Evolutionary conservation across 2,888 invertebrate genomes (phyloP).

Genomic region (Scaptomyza flava): DNA sequence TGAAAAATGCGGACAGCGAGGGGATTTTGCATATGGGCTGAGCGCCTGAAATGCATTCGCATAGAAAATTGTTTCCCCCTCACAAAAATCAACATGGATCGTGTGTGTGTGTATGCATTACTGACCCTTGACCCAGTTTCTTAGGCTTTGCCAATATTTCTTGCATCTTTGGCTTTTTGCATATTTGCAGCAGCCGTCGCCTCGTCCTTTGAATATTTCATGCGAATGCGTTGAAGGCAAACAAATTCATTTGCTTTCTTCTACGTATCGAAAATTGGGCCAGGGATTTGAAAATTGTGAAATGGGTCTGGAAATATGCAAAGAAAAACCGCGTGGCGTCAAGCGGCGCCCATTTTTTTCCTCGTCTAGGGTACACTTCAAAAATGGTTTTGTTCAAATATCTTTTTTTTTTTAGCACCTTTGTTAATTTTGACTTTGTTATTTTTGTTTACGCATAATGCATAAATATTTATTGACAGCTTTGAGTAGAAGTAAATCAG

Average conservation of each 20-base stretch:
- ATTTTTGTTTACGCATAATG: constrained; percentile 64
- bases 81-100: constrained; percentile 15
- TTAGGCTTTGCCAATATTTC: constrained; percentile 65
- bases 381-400: constrained; percentile 46
- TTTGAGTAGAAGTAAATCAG: constrained; percentile 12
- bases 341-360: constrained; percentile 37
- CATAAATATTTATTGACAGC: constrained; percentile 76
- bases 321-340: constrained; percentile 55
- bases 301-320: constrained; percentile 28
- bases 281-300: constrained; percentile 14
- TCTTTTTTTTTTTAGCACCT: constrained; percentile 32
- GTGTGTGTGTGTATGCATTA: constrained; percentile 29
- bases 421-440: constrained; percentile 66
- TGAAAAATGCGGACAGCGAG: background rate
- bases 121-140: constrained; percentile 72
- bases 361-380: constrained; percentile 22
- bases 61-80: constrained; percentile 68
- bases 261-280: constrained; percentile 15
- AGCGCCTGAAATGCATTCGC: constrained; percentile 50
- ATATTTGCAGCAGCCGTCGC: constrained; percentile 51
- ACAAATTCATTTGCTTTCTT: constrained; percentile 70
- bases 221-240: constrained; percentile 49
- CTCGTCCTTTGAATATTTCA: constrained; percentile 49
- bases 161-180: constrained; percentile 59
- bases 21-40: constrained; percentile 65